These are phyloP conservation scores for Furcifer pardalis DNA, from an alignment of 2,797 vertebrate genomes.

Conservation along the genomic window DNA sequence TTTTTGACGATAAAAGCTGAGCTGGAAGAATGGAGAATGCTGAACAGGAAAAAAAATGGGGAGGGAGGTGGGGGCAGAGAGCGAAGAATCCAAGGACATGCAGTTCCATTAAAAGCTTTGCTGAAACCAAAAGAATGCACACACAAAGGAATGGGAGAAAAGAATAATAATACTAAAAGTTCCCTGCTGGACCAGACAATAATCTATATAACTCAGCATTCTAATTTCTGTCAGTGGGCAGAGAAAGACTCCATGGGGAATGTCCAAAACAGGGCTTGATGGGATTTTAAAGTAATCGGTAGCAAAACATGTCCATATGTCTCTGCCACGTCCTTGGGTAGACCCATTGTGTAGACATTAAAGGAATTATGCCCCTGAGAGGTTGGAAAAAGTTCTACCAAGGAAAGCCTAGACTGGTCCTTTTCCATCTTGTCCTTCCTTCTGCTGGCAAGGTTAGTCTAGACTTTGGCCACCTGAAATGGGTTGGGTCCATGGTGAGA, in stretches of 20 bases:
- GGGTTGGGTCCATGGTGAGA: too few species aligned
- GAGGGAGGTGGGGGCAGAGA: conserved; percentile 32
- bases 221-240: not conserved
- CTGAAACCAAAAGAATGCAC: not conserved
- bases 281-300: not conserved
- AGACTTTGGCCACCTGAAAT: too few species aligned
- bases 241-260: not conserved
- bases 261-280: not conserved
- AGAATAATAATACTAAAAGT: not conserved
- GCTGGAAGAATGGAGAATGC: conserved; percentile 53
- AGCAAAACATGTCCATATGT: not conserved
- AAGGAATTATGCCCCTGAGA: not conserved
- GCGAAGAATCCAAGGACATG: conserved; percentile 48
- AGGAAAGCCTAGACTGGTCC: too few species aligned
- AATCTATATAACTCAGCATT: not conserved
- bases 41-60: conserved; percentile 60
- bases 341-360: not conserved
- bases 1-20: conserved; percentile 70
- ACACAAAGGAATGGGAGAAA: not conserved
- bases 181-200: not conserved
- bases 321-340: not conserved
- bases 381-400: not conserved
- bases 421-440: too few species aligned
- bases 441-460: too few species aligned
- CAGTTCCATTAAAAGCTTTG: not conserved